Evolutionary conservation across 2,113 vertebrate species (phyloP).

Genomic region (Fukomys damarensis): DNA sequence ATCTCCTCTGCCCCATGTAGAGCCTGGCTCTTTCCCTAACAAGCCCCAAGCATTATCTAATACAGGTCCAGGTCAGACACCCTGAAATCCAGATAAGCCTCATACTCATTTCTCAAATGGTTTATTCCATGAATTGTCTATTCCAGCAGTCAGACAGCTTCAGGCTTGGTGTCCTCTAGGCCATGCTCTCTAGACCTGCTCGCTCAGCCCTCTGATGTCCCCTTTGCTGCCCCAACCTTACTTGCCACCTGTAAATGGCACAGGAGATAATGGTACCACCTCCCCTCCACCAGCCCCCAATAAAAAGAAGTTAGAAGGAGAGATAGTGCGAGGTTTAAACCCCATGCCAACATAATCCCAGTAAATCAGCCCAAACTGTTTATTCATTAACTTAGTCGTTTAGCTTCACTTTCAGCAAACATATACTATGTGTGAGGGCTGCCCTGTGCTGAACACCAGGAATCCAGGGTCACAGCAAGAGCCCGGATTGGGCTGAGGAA

Average conservation of each 20-base stretch:
- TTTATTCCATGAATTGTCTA: not conserved
- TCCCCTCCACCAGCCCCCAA: not conserved
- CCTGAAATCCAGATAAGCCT: not conserved
- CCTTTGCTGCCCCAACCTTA: not conserved
- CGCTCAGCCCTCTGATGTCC: not conserved
- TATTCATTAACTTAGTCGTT: not conserved
- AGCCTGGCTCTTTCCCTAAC: not conserved
- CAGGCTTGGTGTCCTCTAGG: not conserved
- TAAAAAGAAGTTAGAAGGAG: not conserved
- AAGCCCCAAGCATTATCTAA: too few relatives aligned
- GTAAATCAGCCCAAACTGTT: not conserved
- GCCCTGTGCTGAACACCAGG: not conserved
- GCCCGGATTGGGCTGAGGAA: not conserved
- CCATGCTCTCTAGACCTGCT: not conserved
- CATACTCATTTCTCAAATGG: not conserved
- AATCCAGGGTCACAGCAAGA: not conserved
- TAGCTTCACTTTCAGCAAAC: not conserved
- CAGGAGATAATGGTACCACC: not conserved
- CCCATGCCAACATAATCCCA: not conserved
- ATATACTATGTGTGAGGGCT: fast-evolving
- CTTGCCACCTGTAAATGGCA: not conserved
- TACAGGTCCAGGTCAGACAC: not conserved
- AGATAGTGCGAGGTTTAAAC: not conserved
- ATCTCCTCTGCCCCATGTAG: not conserved
- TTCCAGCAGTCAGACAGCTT: not conserved